Evolutionary conservation across 2,113 vertebrate species (phyloP).

Genomic region (Gadus macrocephalus): DNA sequence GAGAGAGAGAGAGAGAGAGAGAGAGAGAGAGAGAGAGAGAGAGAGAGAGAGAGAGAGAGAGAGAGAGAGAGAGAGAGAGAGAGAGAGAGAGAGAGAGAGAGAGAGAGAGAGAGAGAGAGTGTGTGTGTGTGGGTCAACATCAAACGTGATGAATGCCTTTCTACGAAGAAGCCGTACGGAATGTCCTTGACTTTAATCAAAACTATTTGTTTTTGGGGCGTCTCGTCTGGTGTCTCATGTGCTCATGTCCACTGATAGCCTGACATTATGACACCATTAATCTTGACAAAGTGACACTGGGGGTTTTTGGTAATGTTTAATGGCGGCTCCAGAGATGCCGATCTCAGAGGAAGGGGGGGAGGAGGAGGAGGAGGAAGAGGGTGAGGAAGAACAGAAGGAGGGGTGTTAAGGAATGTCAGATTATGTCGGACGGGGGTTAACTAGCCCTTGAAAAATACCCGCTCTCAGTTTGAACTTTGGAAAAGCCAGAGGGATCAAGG

Average conservation of each 20-base stretch:
- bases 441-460: conserved; percentile 46
- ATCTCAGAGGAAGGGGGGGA: conserved; percentile 60
- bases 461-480: conserved; percentile 31
- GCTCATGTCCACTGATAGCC: conserved; percentile 98
- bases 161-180: conserved; percentile 91
- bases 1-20: background rate
- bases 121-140: conserved; percentile 79
- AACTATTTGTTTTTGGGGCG: conserved; percentile 94
- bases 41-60: background rate
- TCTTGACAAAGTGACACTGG: conserved; percentile 86
- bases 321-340: conserved; percentile 54
- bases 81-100: conserved; percentile 42
- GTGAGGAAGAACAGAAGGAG: conserved; percentile 47
- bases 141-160: conserved; percentile 97
- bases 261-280: conserved; percentile 99
- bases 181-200: conserved; percentile 99
- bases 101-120: background rate
- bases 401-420: conserved; percentile 67
- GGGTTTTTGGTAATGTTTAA: conserved; percentile 91
- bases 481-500: conserved; percentile 38
- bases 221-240: conserved; percentile 93
- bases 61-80: background rate
- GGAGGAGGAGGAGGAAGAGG: conserved; percentile 64
- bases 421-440: conserved; percentile 66
- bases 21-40: conserved; percentile 42